Base-by-base conservation (phyloP, 2,888 invertebrate species). In the Zygogramma bicolorata region DNA sequence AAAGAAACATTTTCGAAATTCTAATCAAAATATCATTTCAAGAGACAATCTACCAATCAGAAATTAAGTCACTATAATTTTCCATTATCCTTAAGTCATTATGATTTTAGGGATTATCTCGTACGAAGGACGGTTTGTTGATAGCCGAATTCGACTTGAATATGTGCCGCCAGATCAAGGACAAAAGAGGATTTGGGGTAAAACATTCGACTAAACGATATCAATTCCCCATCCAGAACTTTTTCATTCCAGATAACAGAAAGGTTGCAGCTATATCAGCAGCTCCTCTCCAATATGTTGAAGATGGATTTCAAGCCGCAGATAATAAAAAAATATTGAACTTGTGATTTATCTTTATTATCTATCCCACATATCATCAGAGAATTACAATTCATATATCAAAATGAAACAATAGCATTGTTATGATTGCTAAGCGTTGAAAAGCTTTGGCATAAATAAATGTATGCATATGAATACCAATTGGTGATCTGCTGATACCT, bases 91-190 rank as follows among this genome's bases (percentile, higher is more conserved):
- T 5, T 34, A 31, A 29, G 34, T 13, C n/a, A 13, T 58, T 27
- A 63, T 57, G 2, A 46, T 77, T 77, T 60, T 60, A 81, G 81
- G 81, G 81, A 15, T 62, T 81, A 2, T 81, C 81, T 8, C 75
- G 81, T 65, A 81, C 75, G 1, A 79, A 75, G 69, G 80, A 77
- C 74, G 99, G 99, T 1, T 88, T 99, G 6, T 89, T 99, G 5
- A 90, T 99, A 5, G 91, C 92, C 0, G 95, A 98, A 87, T 82
- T 98, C 79, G 98, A 99, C 88, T 89, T 99, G 73, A 99, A 99
- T 88, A 88, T 97, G 68, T 97, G 97, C 84, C 91, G 98, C 40
- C 99, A 99, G 89, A 90, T 95, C 0, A 96, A 94, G 86, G 99
- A 99, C 84, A 90, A 91, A 76, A 99, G 97, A 97, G 94, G 96